These are phyloP conservation scores for Diorhabda elongata DNA, from an alignment of 1,140 invertebrate species.

Conservation along the genomic window DNA sequence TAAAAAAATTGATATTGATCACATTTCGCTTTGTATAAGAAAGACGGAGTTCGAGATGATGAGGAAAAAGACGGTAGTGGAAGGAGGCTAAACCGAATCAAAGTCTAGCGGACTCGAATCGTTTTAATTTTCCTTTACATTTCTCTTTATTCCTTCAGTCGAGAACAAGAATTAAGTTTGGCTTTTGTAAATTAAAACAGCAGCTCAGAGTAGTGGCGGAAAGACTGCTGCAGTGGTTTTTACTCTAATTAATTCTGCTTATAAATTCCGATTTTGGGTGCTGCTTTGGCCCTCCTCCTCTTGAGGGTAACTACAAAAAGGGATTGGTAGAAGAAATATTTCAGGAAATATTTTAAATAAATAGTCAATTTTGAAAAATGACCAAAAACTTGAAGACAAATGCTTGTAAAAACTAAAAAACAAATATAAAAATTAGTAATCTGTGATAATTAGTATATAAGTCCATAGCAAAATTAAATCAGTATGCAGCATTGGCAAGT, in stretches of 20 bases:
- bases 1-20: too few species aligned
- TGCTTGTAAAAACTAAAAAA: too few species aligned
- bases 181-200: conserved; percentile 54
- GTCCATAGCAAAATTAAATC: too few species aligned
- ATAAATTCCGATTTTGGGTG: conserved; percentile 50
- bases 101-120: conserved; percentile 47
- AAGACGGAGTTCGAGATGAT: not conserved
- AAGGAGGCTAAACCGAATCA: conserved; percentile 47
- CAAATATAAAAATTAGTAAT: too few species aligned
- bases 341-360: not conserved
- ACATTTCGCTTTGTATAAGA: not conserved
- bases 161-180: conserved; percentile 52
- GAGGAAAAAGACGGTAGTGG: conserved; percentile 33
- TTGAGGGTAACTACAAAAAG: conserved; percentile 13
- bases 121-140: conserved; percentile 52
- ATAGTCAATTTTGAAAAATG: not conserved
- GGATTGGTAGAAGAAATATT: not conserved
- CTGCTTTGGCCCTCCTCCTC: conserved; percentile 15
- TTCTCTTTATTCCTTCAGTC: conserved; percentile 51
- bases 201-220: conserved; percentile 39
- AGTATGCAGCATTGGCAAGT: too few species aligned
- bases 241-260: conserved; percentile 53
- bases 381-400: not conserved
- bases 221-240: conserved; percentile 48
- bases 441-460: too few species aligned